A percentile compares a stretch with the other conserved stretches of the same genome.
Conservation (phyloP, 2,113 vertebrate species). For the Emydocephalus ijimae region DNA sequence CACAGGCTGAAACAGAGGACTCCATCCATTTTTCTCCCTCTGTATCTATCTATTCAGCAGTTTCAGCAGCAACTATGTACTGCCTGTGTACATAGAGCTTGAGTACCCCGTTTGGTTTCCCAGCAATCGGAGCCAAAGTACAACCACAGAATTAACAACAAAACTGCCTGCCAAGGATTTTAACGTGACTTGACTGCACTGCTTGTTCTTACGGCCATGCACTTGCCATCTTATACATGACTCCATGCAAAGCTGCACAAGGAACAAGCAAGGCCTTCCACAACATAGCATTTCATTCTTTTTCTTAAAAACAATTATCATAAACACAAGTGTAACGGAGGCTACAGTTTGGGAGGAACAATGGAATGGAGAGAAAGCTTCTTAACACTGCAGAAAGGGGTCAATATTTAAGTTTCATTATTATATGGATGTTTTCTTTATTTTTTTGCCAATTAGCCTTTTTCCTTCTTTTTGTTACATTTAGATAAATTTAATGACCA, state of each 20-base stretch:
- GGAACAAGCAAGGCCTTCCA: neutral
- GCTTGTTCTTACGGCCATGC: neutral
- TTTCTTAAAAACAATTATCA: neutral
- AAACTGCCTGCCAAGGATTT: constrained; percentile 16
- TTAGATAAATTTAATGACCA: neutral
- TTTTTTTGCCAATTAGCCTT: neutral
- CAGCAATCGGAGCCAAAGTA: constrained; percentile 3
- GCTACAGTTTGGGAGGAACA: neutral
- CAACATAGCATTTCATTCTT: neutral
- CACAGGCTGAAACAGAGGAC: neutral
- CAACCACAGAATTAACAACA: neutral
- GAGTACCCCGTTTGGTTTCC: constrained; percentile 1
- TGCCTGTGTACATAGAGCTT: neutral
- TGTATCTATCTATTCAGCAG: neutral
- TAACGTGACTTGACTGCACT: neutral
- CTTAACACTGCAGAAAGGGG: neutral
- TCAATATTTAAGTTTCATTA: neutral
- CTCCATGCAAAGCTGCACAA: neutral
- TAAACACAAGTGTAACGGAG: neutral
- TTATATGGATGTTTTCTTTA: neutral
- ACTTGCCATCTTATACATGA: neutral
- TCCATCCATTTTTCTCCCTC: neutral
- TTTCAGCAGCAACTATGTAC: neutral
- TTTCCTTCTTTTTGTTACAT: neutral
- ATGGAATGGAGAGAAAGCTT: neutral